A percentile compares a stretch with the other conserved stretches of the same genome.
Evolutionary conservation across 2,888 invertebrate genomes (phyloP).

Genomic region (Diachrysia chrysitis): DNA sequence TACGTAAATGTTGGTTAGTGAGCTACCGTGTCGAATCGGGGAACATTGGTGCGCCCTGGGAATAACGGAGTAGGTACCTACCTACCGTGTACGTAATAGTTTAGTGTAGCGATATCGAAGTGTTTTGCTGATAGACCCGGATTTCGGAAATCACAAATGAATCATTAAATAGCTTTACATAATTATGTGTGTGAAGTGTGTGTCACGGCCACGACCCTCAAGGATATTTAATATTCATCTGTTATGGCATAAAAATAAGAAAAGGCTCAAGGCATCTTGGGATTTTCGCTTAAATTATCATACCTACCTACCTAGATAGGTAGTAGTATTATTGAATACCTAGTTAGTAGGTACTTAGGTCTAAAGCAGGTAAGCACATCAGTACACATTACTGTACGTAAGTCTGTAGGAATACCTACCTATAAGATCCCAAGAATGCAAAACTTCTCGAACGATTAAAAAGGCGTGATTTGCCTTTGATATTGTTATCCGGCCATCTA

Average conservation of each 20-base stretch:
- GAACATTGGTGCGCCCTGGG: conserved; percentile 60
- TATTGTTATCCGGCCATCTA: too few species aligned
- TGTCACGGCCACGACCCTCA: conserved; percentile 43
- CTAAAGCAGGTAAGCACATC: too few species aligned
- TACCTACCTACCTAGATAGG: not conserved
- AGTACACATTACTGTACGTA: too few species aligned
- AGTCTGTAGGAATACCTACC: too few species aligned
- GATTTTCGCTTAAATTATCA: conserved; percentile 1
- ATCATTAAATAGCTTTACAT: conserved; percentile 29
- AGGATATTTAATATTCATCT: conserved; percentile 16
- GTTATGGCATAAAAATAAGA: conserved; percentile 27
- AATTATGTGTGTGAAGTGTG: conserved; percentile 31
- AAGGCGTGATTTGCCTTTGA: too few species aligned
- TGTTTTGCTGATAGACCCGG: not conserved
- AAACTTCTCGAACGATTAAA: too few species aligned
- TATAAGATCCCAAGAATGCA: too few species aligned
- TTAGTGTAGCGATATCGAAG: not conserved
- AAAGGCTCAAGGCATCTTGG: conserved; percentile 20
- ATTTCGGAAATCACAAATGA: conserved; percentile 41
- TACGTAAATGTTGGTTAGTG: conserved; percentile 72
- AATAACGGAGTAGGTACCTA: conserved; percentile 54
- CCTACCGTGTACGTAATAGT: conserved; percentile 10
- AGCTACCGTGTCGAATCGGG: conserved; percentile 76
- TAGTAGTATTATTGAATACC: too few species aligned
- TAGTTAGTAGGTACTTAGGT: too few species aligned